Evolutionary conservation across 2,113 vertebrate genomes (phyloP).

Genomic region (Pelobates fuscus): DNA sequence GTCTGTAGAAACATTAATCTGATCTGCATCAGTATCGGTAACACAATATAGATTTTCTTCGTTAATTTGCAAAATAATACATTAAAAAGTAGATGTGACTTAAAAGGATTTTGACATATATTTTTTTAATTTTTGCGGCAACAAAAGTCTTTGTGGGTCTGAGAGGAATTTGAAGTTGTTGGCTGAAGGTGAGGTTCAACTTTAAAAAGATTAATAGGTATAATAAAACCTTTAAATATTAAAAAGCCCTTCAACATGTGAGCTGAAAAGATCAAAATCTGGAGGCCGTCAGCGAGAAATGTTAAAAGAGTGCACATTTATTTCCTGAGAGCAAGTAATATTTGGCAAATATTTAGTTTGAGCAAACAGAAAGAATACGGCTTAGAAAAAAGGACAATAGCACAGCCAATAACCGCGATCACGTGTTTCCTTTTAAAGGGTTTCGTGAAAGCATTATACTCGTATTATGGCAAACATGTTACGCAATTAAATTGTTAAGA

Average conservation of each 20-base stretch:
- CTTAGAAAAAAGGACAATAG: constrained; percentile 32
- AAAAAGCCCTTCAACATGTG: not conserved
- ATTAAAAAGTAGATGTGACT: no score
- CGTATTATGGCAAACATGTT: constrained; percentile 44
- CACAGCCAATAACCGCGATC: constrained; percentile 27
- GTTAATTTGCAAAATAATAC: no score
- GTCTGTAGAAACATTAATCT: no score
- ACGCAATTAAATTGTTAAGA: constrained; percentile 32
- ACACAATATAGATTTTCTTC: no score
- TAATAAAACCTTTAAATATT: not conserved
- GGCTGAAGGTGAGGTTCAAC: no score
- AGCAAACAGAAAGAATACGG: constrained; percentile 33
- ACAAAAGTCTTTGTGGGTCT: no score
- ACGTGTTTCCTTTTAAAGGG: constrained; percentile 24
- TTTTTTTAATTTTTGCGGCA: no score
- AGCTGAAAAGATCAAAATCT: not conserved
- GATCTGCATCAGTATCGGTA: no score
- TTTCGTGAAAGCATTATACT: constrained; percentile 18
- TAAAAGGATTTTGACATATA: no score
- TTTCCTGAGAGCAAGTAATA: constrained; percentile 40
- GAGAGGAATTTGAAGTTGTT: no score
- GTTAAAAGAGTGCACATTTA: constrained; percentile 17
- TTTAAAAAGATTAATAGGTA: no score
- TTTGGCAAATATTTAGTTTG: constrained; percentile 48
- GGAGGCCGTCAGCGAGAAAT: not conserved